phyloP scores from a whole-genome alignment of 2,888 invertebrate species.

The Mesorhabditis belari region DNA sequence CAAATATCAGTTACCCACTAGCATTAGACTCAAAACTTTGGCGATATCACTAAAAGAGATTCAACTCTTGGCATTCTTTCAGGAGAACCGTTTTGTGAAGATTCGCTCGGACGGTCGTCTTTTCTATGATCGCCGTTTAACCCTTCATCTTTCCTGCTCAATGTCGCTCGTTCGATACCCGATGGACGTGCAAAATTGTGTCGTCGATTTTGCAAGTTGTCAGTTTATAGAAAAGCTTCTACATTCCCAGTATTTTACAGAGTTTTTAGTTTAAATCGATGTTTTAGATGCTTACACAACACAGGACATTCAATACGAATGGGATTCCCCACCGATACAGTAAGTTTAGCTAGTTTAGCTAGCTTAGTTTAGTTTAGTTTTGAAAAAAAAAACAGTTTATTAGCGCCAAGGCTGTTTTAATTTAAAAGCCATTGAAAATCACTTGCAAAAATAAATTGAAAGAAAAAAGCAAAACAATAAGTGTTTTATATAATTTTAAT shows the following conservation, averaged over 20 bases:
- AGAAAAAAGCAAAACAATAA: too few relatives aligned
- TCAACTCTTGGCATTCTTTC: neutral
- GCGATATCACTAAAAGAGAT: too few relatives aligned
- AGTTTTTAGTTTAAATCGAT: neutral
- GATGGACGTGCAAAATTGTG: slow-evolving; percentile 51
- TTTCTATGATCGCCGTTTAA: slow-evolving; percentile 48
- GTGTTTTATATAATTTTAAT: too few relatives aligned
- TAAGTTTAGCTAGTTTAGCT: slow-evolving; percentile 64
- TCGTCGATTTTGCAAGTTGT: slow-evolving; percentile 52
- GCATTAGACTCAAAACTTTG: too few relatives aligned
- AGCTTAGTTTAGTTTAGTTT: neutral
- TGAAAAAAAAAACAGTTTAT: too few relatives aligned
- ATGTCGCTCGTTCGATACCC: slow-evolving; percentile 51
- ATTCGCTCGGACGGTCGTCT: slow-evolving; percentile 50
- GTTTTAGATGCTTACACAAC: slow-evolving; percentile 91
- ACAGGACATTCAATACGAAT: slow-evolving; percentile 85
- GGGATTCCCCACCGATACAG: slow-evolving; percentile 72
- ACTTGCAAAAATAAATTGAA: too few relatives aligned
- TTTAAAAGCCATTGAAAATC: too few relatives aligned
- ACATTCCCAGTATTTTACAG: neutral
- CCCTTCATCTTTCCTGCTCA: slow-evolving; percentile 49
- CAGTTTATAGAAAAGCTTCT: slow-evolving; percentile 12
- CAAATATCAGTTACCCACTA: too few relatives aligned
- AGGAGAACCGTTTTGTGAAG: slow-evolving; percentile 47
- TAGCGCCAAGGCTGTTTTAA: too few relatives aligned